These are phyloP conservation scores for Drosophila lutescens DNA, from an alignment of 2,888 invertebrate genomes.

Conservation along the genomic window DNA sequence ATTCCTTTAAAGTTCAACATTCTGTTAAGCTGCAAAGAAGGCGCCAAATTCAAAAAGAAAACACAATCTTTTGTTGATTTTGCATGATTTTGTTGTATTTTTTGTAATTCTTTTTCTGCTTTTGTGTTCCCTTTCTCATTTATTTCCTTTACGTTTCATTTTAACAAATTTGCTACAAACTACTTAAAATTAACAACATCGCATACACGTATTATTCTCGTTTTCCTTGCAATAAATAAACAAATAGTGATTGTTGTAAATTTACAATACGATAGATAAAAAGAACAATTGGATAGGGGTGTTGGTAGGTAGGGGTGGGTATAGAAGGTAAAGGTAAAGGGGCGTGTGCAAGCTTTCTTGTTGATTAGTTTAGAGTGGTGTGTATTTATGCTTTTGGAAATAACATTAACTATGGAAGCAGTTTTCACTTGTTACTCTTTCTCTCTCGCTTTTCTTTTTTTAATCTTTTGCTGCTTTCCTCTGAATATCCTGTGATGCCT, in stretches of 20 bases:
- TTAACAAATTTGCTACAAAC: constrained; percentile 75
- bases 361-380: constrained; percentile 6
- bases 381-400: constrained; percentile 25
- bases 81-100: constrained; percentile 38
- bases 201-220: constrained; percentile 51
- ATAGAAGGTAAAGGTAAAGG: background rate
- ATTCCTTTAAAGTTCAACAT: no score
- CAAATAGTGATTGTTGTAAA: constrained; percentile 54
- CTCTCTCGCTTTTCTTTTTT: background rate
- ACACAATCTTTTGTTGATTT: constrained; percentile 1
- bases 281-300: constrained; percentile 23
- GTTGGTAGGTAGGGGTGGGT: constrained; percentile 1
- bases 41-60: constrained; percentile 18
- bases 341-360: constrained; percentile 10
- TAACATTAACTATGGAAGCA: constrained; percentile 73
- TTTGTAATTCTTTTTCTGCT: constrained; percentile 46
- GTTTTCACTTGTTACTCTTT: constrained; percentile 42
- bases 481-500: constrained; percentile 22
- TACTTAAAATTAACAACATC: constrained; percentile 76
- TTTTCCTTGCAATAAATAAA: constrained; percentile 61
- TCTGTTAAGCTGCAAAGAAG: background rate
- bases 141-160: constrained; percentile 38
- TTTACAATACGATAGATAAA: constrained; percentile 59
- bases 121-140: constrained; percentile 41
- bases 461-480: constrained; percentile 7